Base-by-base conservation (phyloP, 2,113 vertebrate species). In the Nettapus auritus region DNA sequence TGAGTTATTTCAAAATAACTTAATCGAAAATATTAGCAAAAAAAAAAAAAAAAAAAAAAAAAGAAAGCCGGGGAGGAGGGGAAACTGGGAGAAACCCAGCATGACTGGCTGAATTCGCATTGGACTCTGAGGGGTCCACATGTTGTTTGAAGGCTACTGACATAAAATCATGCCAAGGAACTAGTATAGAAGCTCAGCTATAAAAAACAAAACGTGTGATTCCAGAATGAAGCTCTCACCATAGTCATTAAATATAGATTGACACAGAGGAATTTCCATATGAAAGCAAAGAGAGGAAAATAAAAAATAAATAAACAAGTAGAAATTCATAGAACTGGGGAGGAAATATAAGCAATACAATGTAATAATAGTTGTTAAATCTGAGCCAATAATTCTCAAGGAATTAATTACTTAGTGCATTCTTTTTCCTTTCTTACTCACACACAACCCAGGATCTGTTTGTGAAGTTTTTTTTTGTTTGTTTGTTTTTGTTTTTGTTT, bases 21-120 rank as follows among this genome's bases (percentile, higher is more conserved):
- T 77, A 88, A 63, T 1, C 3, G n/a, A 73, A 90, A 93, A n/a
- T 52, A 82, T 46, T 82, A 9, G 0, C 2, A 21, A 59, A 62
- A 13, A 44, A n/a, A 44, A 28, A 9, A 25, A 15, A 17, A 53
- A 42, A 55, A 29, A 48, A 8, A 8, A 10, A 3, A 4, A 5
- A 62, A 2, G 2, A 19, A 2, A 5, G 1, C 1, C 52, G 28
- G 3, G 17, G 14, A 68, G 31, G 36, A 38, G 12, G 11, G 29
- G 25, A 75, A 21, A 48, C n/a, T 42, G 52, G 40, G 5, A 60
- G 46, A 88, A 60, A 1, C 23, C 62, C 11, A 67, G 10, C 7
- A 50, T 38, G 36, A 48, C 25, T 77, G 56, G 9, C 9, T 82
- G 59, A 82, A 90, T 87, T 95, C 56, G 38, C 33, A 21, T n/a